Base-by-base conservation (phyloP, 2,888 invertebrate genomes). In the Drosophila multiciliata region DNA sequence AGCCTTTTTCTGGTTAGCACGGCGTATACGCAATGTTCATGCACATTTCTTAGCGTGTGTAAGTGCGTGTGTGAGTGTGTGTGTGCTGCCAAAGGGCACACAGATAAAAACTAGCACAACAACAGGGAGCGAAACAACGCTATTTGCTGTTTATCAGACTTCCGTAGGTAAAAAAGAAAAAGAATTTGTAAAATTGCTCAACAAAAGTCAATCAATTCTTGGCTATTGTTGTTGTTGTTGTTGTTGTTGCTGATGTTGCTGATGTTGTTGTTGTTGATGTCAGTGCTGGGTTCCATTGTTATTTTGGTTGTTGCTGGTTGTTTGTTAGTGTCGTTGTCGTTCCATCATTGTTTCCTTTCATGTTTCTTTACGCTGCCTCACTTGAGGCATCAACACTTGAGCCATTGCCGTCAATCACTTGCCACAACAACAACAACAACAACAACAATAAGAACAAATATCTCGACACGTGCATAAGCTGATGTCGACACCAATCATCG, bases 131-230 rank as follows among this genome's bases (percentile, higher is more conserved):
- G 58, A 66, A 53, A 29, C 26, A 69, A 49, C 66, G 72, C 73
- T 73, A 78, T 87, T 87, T 80, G 72, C 64, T 78, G 77, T 87
- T 87, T 87, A 87, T 89, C 87, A 80, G 78, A 80, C 89, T 87
- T 87, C 87, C 89, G 85, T 76, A 72, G 68, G 80, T 72, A 75
- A 74, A 45, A 45, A 36, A 36, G 15, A 36, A 36, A 23, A 40
- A 40, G 15, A 23, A 23, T 15, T 4, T 5, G 0, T 8, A 45
- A 45, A 45, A 45, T 73, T 73, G 72, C 64, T 69, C 45, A 77
- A 78, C 74, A 80, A 82, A 80, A 89, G 89, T 87, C 89, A 87
- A 87, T 87, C 82, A 87, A 87, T 63, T 63, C 68, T 67, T 73
- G 55, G 26, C 26, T 5, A 66, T 53, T 67, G 60, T 63, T 54